Evolutionary conservation across 2,888 invertebrate genomes (phyloP).

Genomic region (Patella ulyssiponensis): DNA sequence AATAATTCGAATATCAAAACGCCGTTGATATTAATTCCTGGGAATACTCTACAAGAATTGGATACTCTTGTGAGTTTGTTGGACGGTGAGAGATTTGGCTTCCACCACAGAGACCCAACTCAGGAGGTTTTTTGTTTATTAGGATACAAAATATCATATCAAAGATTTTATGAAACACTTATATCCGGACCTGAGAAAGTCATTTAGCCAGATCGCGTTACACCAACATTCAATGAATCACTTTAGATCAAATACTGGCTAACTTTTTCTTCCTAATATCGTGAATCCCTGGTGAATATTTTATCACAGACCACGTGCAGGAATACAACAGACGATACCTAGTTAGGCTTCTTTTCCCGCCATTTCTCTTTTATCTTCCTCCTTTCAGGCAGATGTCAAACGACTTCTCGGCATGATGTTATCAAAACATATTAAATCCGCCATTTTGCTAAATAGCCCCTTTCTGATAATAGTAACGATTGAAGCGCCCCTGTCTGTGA

Average conservation of each 20-base stretch:
- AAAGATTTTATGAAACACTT: slow-evolving; percentile 1
- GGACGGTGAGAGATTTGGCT: background rate
- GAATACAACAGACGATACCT: background rate
- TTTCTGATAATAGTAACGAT: background rate
- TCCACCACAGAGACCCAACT: too few relatives aligned
- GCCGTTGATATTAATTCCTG: background rate
- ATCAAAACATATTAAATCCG: background rate
- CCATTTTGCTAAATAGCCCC: background rate
- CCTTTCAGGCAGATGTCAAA: background rate
- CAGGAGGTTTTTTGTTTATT: background rate
- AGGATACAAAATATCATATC: slow-evolving; percentile 12
- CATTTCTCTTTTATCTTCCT: background rate
- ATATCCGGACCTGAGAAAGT: background rate
- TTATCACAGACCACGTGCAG: slow-evolving; percentile 6
- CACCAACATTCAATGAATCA: background rate
- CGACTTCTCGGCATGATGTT: background rate
- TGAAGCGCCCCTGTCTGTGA: background rate
- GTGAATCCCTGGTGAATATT: background rate
- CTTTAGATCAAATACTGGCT: background rate
- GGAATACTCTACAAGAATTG: background rate
- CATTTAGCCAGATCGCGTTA: background rate
- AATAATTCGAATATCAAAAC: background rate
- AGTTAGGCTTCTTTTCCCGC: slow-evolving; percentile 12
- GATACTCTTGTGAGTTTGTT: background rate
- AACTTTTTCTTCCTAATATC: background rate